Evolutionary conservation across 2,113 vertebrate genomes (phyloP).

Genomic region (Chlorodrepanis virens): DNA sequence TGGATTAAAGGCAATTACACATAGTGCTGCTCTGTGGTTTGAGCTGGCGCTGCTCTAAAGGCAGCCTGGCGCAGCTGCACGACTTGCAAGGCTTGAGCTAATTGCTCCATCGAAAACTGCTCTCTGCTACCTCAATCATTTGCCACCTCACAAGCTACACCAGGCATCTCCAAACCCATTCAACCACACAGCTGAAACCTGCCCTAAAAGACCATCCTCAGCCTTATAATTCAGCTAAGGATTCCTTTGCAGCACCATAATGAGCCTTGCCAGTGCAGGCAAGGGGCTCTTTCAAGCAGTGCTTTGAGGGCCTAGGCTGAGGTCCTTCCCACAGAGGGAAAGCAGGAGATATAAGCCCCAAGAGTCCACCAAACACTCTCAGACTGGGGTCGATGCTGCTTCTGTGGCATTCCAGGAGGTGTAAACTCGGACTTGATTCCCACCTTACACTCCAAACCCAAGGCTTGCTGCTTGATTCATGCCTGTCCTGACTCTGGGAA

Average conservation of each 20-base stretch:
- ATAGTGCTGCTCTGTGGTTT: not conserved
- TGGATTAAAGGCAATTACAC: not conserved
- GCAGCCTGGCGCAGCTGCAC: rapidly evolving
- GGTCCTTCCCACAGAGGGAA: not conserved
- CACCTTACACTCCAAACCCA: not conserved
- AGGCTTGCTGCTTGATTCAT: not conserved
- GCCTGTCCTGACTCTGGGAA: not conserved
- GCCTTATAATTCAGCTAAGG: not conserved
- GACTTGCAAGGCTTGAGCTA: not conserved
- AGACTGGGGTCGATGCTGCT: not conserved
- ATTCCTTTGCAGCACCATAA: not conserved
- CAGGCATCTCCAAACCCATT: not conserved
- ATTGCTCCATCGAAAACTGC: not conserved
- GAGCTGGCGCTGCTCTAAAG: not conserved
- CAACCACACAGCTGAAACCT: not conserved
- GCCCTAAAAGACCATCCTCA: not conserved
- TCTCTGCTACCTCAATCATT: rapidly evolving
- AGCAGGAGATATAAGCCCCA: not conserved
- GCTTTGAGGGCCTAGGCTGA: not conserved
- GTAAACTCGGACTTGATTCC: not conserved
- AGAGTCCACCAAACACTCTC: not conserved
- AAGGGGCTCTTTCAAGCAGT: not conserved
- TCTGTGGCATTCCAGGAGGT: not conserved
- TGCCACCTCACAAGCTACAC: not conserved
- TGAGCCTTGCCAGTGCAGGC: rapidly evolving